Conservation (phyloP, 2,888 invertebrate genomes). For the Pemphredon lugubris region DNA sequence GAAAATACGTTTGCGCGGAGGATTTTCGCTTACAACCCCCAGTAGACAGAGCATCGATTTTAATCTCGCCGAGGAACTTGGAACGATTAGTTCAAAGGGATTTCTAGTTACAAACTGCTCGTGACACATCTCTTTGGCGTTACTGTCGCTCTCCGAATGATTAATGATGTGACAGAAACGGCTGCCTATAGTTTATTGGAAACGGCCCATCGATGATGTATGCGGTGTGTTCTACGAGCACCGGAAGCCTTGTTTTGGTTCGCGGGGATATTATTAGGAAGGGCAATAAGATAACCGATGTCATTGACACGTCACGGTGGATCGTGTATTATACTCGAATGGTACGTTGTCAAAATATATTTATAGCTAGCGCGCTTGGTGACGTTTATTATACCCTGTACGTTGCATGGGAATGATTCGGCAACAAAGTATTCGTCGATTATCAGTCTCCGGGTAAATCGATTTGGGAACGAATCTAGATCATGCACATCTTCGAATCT, state of each 20-base stretch:
- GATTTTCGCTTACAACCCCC: too few relatives aligned
- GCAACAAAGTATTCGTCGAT: too few relatives aligned
- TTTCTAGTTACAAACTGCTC: conserved; percentile 11
- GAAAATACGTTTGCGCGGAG: not conserved
- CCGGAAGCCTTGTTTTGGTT: conserved; percentile 54
- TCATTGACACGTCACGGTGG: conserved; percentile 34
- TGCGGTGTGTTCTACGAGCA: conserved; percentile 54
- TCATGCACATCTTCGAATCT: too few relatives aligned
- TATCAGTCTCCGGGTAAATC: too few relatives aligned
- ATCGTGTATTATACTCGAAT: conserved; percentile 24
- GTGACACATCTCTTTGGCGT: conserved; percentile 53
- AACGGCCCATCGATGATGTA: conserved; percentile 71
- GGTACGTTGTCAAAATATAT: conserved; percentile 18
- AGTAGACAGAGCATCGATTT: too few relatives aligned
- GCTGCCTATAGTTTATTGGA: conserved; percentile 72
- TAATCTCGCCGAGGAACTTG: too few relatives aligned
- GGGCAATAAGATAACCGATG: conserved; percentile 66
- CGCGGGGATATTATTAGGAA: conserved; percentile 51
- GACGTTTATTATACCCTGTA: too few relatives aligned
- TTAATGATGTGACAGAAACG: conserved; percentile 66
- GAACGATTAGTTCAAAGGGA: conserved; percentile 21
- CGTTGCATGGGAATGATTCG: too few relatives aligned
- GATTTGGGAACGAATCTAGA: too few relatives aligned
- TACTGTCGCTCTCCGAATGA: conserved; percentile 58
- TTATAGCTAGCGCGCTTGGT: not conserved